Evolutionary conservation across 2,888 invertebrate genomes (phyloP).

Genomic region (Griposia aprilina): DNA sequence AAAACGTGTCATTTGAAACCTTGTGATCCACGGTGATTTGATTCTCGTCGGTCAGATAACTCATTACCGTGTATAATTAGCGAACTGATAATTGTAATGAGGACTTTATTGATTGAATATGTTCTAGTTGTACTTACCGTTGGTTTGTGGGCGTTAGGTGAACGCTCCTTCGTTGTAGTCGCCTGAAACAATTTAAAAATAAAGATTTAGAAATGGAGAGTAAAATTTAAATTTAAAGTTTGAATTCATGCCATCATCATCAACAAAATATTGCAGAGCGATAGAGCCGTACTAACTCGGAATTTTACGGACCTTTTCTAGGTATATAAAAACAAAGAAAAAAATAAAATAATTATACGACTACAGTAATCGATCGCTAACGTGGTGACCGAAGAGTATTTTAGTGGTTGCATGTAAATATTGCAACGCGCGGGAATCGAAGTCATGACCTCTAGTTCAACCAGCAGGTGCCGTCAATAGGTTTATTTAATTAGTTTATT

Average conservation of each 20-base stretch:
- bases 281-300: neutral
- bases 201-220: neutral
- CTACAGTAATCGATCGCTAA: neutral
- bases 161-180: constrained; percentile 68
- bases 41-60: constrained; percentile 34
- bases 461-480: neutral
- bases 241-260: neutral
- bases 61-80: constrained; percentile 56
- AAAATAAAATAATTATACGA: neutral
- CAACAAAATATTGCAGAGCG: neutral
- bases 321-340: neutral
- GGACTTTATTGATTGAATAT: constrained; percentile 43
- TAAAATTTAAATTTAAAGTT: too few relatives aligned
- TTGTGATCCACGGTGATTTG: constrained; percentile 42
- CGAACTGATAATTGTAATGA: constrained; percentile 51
- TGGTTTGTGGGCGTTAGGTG: constrained; percentile 68
- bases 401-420: neutral
- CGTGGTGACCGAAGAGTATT: too few relatives aligned
- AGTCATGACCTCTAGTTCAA: neutral
- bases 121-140: constrained; percentile 75
- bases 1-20: neutral
- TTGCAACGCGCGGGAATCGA: neutral
- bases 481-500: neutral
- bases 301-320: neutral
- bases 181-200: constrained; percentile 73